These are phyloP conservation scores for Dynastes maya DNA, from an alignment of 2,888 invertebrate genomes.

Conservation along the genomic window DNA sequence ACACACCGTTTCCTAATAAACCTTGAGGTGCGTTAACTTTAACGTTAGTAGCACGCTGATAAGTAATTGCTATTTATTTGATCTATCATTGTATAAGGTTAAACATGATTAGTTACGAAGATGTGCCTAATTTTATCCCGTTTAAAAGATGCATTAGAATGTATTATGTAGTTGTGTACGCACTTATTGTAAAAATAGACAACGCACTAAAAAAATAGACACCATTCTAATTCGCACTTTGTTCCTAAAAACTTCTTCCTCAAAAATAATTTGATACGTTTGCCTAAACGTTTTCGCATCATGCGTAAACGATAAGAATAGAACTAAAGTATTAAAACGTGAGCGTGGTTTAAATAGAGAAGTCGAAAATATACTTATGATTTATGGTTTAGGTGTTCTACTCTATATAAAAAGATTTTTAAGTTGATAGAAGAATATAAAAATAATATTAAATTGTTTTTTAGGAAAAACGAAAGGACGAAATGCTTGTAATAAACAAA, in stretches of 20 bases:
- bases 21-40: conserved; percentile 32
- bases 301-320: neutral
- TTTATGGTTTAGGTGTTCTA: too few relatives aligned
- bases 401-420: too few relatives aligned
- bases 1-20: conserved; percentile 23
- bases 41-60: conserved; percentile 31
- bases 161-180: neutral
- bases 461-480: too few relatives aligned
- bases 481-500: too few relatives aligned
- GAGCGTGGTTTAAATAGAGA: too few relatives aligned
- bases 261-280: conserved; percentile 10
- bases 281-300: conserved; percentile 3
- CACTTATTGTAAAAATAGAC: neutral
- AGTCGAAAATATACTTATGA: too few relatives aligned
- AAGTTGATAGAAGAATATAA: too few relatives aligned
- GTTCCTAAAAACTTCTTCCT: conserved; percentile 14
- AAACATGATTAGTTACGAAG: neutral
- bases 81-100: conserved; percentile 10
- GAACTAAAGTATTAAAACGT: too few relatives aligned
- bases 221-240: neutral
- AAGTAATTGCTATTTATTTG: conserved; percentile 41
- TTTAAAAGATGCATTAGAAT: conserved; percentile 8
- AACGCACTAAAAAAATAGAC: neutral
- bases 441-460: too few relatives aligned
- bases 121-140: neutral